Evolutionary conservation across 2,113 vertebrate species (phyloP).

Genomic region (Struthidea cinerea): DNA sequence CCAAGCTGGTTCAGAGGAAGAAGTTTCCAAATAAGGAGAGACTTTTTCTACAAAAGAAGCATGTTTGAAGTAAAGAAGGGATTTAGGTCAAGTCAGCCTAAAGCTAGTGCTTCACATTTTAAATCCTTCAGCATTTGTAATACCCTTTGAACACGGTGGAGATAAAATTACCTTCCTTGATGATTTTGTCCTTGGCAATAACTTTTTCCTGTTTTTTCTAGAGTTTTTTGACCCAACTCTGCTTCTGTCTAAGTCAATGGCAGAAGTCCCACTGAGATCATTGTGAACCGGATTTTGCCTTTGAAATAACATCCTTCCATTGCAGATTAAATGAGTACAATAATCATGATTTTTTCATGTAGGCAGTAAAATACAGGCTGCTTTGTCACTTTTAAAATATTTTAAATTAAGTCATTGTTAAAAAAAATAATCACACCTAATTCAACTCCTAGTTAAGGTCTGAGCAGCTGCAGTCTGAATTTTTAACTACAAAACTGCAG

Average conservation of each 20-base stretch:
- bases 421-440: neutral
- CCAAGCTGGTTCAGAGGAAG: conserved; percentile 77
- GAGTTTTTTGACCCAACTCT: neutral
- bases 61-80: conserved; percentile 22
- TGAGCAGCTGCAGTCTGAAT: neutral
- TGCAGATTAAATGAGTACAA: neutral
- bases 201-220: neutral
- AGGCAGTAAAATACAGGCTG: neutral
- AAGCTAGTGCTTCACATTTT: neutral
- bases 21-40: neutral
- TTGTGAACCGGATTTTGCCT: neutral
- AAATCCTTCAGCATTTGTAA: conserved; percentile 32
- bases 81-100: conserved; percentile 16
- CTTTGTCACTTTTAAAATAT: neutral
- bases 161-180: conserved; percentile 28
- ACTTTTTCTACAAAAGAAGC: conserved; percentile 58
- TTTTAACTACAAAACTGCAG: neutral
- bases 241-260: neutral
- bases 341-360: neutral
- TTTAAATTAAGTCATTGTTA: neutral
- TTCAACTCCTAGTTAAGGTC: neutral
- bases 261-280: neutral
- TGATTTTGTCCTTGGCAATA: neutral
- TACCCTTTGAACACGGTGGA: neutral
- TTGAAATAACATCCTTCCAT: neutral